Percentiles rank a stretch among this genome's conserved stretches.
Conservation (phyloP, 2,113 vertebrate genomes). For the Leptocoma aspasia region DNA sequence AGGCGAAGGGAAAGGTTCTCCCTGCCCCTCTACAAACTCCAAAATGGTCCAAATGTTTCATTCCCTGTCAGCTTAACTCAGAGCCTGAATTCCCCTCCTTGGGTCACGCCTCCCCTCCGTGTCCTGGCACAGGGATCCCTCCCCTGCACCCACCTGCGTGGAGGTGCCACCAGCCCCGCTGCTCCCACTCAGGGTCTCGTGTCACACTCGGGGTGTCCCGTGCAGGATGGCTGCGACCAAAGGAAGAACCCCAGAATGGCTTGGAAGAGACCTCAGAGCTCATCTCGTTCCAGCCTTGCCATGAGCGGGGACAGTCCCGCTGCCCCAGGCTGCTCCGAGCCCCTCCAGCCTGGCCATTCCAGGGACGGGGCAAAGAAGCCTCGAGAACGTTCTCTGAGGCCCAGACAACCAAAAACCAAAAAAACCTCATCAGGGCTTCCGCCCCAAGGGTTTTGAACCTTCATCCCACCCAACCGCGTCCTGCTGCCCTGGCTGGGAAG, state of each 20-base stretch:
- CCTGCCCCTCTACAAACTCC: rapidly evolving
- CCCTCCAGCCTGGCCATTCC: rapidly evolving
- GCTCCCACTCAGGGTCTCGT: rapidly evolving
- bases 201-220: rapidly evolving
- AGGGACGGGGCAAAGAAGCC: not conserved
- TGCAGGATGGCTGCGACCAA: rapidly evolving
- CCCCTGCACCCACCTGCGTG: rapidly evolving
- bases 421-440: rapidly evolving
- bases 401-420: rapidly evolving
- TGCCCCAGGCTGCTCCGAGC: not conserved
- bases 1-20: rapidly evolving
- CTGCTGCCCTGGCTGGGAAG: not conserved
- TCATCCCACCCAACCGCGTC: rapidly evolving
- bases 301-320: rapidly evolving
- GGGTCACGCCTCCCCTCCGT: rapidly evolving
- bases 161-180: rapidly evolving
- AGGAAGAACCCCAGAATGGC: not conserved
- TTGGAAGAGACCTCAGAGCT: not conserved
- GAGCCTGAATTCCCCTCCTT: rapidly evolving
- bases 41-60: rapidly evolving
- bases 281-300: not conserved
- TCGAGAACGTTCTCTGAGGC: rapidly evolving
- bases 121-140: rapidly evolving
- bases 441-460: not conserved
- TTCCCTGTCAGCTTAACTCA: not conserved